A percentile compares a stretch with the other conserved stretches of the same genome.
Evolutionary conservation across 1,140 invertebrate species (phyloP).

Genomic region (Venturia canescens): DNA sequence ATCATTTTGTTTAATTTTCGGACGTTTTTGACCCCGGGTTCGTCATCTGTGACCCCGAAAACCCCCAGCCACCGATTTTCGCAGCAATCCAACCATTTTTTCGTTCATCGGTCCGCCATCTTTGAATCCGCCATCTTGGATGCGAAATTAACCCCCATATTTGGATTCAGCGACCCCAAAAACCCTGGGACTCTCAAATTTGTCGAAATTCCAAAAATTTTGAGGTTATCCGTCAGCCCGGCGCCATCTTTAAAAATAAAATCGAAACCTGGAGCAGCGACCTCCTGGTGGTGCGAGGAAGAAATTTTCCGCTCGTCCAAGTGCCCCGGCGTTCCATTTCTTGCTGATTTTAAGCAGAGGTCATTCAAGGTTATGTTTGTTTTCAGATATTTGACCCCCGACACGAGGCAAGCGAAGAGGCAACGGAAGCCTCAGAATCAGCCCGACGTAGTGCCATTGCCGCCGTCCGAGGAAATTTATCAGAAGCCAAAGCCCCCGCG

Average conservation of each 20-base stretch:
- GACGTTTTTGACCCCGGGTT: neutral
- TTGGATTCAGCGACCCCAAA: too few relatives aligned
- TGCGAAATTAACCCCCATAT: too few relatives aligned
- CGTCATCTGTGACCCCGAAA: neutral
- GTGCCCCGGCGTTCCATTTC: too few relatives aligned
- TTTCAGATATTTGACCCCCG: conserved; percentile 59
- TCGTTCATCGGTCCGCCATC: neutral
- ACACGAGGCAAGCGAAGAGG: conserved; percentile 82
- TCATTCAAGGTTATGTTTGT: neutral
- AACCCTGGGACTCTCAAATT: too few relatives aligned
- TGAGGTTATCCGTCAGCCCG: too few relatives aligned
- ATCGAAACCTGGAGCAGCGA: too few relatives aligned
- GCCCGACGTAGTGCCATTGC: conserved; percentile 82
- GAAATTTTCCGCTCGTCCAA: neutral
- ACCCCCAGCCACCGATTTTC: neutral
- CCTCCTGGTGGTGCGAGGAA: too few relatives aligned
- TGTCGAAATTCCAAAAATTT: too few relatives aligned
- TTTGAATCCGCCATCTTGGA: neutral
- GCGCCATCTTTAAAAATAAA: too few relatives aligned
- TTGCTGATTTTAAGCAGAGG: too few relatives aligned
- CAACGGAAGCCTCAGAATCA: conserved; percentile 78
- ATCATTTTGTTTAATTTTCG: neutral
- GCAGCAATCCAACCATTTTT: neutral
- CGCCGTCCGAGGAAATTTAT: conserved; percentile 79
- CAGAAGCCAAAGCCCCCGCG: conserved; percentile 80